Base-by-base conservation (phyloP, 2,113 vertebrate species). In the Pyxicephalus adspersus region DNA sequence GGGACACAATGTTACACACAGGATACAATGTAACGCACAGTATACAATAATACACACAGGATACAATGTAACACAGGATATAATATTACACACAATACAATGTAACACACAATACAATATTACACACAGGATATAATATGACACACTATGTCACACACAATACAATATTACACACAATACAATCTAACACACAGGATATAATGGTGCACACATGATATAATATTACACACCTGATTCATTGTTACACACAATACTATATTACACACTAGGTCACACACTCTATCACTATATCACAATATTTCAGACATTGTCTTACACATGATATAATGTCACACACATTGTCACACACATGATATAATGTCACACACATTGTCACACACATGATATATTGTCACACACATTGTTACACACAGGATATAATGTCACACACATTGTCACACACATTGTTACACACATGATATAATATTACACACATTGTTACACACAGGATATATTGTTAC, bases 41-140 rank as follows among this genome's bases (percentile, higher is more conserved):
- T 3, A 66, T 8, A 29, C 28, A 66, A 25, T 31, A 28, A 31
- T 31, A 34, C 18, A 73, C 70, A n/a, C 51, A 58, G 18, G 0
- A 73, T 19, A 73, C 54, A 29, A 20, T 6, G 64, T 65, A 65
- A 66, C 28, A 34, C n/a, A n/a, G n/a, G n/a, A n/a, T n/a, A n/a
- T n/a, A n/a, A n/a, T n/a, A n/a, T n/a, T n/a, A n/a, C 64, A 34
- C 64, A 66, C 28, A 5, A 19, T 66, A 66, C 26, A 66, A 31
- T 31, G 64, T 66, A 66, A 66, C 28, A 34, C 64, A 29, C n/a
- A 5, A 73, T 51, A 31, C 52, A 73, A 5, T 70, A 16, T 45
- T 16, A 20, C 66, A 11, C 20, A 23, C 38, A 70, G 18, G 3
- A 67, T 16, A 70, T n/a, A 17, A 23, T 25, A 5, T 51, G 25